Conservation (phyloP, 2,888 invertebrate species). For the Idaea dimidiata region DNA sequence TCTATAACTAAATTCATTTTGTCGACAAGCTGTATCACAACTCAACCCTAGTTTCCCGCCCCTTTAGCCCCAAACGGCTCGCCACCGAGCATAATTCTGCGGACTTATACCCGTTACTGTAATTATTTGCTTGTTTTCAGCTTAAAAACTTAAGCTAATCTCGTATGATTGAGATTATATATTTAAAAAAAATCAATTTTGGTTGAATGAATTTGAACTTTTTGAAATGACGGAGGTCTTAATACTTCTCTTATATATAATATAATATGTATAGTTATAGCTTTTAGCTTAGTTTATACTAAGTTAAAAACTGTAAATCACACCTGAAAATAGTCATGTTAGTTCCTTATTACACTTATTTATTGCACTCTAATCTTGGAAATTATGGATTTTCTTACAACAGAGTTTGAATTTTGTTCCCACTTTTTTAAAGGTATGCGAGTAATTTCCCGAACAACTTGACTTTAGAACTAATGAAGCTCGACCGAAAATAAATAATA, state of each 20-base stretch:
- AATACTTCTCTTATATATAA: not conserved
- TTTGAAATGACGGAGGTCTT: not conserved
- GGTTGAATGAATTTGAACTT: not conserved
- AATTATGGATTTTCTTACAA: no score
- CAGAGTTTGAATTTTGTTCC: no score
- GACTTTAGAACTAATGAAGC: no score
- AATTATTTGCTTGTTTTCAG: constrained; percentile 69
- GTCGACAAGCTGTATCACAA: constrained; percentile 21
- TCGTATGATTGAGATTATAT: constrained; percentile 24
- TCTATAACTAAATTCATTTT: not conserved
- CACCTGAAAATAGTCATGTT: no score
- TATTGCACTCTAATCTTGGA: no score
- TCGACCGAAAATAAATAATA: no score
- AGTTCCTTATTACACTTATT: no score
- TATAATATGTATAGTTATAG: no score
- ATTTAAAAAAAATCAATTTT: constrained; percentile 3
- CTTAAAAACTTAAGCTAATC: constrained; percentile 50
- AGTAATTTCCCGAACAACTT: no score
- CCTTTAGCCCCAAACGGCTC: constrained; percentile 41
- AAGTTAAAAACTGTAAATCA: no score
- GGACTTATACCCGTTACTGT: constrained; percentile 59
- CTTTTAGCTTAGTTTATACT: no score
- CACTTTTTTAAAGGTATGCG: no score
- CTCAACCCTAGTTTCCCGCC: constrained; percentile 44
- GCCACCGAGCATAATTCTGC: constrained; percentile 77